Base-by-base conservation (phyloP, 2,797 vertebrate genomes). In the Acipenser ruthenus region DNA sequence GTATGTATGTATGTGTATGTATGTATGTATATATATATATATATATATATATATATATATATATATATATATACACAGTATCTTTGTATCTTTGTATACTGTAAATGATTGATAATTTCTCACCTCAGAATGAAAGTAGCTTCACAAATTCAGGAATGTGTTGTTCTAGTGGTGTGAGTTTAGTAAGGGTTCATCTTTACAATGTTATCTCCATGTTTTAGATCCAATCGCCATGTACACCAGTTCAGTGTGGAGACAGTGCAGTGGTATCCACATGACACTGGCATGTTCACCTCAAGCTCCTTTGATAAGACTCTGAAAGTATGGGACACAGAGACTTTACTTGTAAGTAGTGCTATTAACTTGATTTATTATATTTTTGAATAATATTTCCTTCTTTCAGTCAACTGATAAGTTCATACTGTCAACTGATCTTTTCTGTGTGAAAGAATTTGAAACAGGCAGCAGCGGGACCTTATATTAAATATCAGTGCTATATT, bases 261-360 rank as follows among this genome's bases (percentile, higher is more conserved):
- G 61, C 97, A 98, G 77, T 99, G 97, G 97, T 99, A 98, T 77
- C 95, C 96, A 52, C 92, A 91, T 65, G 96, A 99, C 80, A 99
- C 96, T 4, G 97, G 97, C 70, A 94, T 98, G 86, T 98, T 98
- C 81, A 90, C 93, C 53, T 98, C 97, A 18, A 99, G 97, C 75
- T 98, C 97, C 1, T 99, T 98, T 87, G 95, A 98, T 83, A 99
- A 97, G 87, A 97, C 93, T 60, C 88, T 98, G 86, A 99, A 98
- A 88, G 89, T 98, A 60, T 98, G 97, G 97, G 96, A 99, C 76
- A 96, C 95, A 52, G 96, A 99, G 73, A 93, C 90, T 13, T 86
- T 99, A 65, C 92, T 93, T 83, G 96, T 96, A 75, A 81, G 80
- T 67, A 48, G 12, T 10, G n/a, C 15, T 56, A 61, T 13, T 37